phyloP scores from a whole-genome alignment of 2,797 vertebrate genomes.

The Remorina albescens region DNA sequence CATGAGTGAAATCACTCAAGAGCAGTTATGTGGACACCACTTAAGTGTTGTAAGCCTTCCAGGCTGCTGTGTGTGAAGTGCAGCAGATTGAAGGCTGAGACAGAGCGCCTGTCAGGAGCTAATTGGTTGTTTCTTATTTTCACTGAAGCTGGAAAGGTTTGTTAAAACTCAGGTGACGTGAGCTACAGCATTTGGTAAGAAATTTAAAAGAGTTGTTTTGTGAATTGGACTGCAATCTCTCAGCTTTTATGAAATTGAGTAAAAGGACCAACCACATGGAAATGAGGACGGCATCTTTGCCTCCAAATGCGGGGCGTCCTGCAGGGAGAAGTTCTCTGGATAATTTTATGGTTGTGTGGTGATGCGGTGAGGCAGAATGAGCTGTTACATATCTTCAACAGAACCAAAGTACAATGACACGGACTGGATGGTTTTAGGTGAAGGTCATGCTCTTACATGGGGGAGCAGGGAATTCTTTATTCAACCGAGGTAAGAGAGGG shows the following conservation, averaged over 20 bases:
- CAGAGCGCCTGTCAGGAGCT: constrained; percentile 2
- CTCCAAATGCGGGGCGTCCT: constrained; percentile 24
- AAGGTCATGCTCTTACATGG: not conserved
- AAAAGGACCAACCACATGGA: not conserved
- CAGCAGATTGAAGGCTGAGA: constrained; percentile 19
- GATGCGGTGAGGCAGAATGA: constrained; percentile 25
- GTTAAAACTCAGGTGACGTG: constrained; percentile 7
- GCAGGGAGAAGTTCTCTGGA: constrained; percentile 16
- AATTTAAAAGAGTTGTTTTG: constrained; percentile 9
- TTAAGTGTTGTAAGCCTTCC: not conserved
- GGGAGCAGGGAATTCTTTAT: not conserved
- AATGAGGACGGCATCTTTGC: not conserved
- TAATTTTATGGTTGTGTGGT: constrained; percentile 31
- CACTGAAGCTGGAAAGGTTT: not conserved
- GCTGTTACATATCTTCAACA: constrained; percentile 4
- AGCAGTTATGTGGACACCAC: constrained; percentile 22
- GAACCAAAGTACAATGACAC: not conserved
- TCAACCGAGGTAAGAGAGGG: not conserved
- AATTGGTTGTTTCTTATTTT: constrained; percentile 22
- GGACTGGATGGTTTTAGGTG: not conserved
- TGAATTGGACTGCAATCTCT: constrained; percentile 5
- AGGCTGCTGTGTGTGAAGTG: constrained; percentile 6
- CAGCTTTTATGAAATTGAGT: not conserved
- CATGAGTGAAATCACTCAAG: constrained; percentile 25
- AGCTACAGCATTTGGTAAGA: not conserved